Percentiles rank a stretch among this genome's conserved stretches.
Conservation (phyloP, 2,888 invertebrate genomes). For the Calliopum simillimum region DNA sequence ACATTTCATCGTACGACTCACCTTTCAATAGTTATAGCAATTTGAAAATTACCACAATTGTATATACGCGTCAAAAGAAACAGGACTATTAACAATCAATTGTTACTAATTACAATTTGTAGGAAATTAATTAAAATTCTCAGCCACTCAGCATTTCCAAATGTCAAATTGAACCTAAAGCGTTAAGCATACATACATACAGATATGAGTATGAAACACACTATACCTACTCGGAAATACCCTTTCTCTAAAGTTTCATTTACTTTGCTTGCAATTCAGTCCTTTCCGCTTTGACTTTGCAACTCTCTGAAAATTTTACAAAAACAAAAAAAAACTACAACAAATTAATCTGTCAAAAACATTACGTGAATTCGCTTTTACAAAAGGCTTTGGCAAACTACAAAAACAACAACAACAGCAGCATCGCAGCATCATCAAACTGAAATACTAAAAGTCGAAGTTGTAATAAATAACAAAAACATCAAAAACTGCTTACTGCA, state of each 20-base stretch:
- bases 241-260: neutral
- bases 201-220: no score
- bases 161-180: no score
- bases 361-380: constrained; percentile 1
- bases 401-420: neutral
- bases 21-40: no score
- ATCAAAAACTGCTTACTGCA: constrained; percentile 15
- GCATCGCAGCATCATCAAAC: constrained; percentile 3
- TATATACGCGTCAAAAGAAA: no score
- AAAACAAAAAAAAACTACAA: constrained; percentile 3
- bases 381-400: neutral
- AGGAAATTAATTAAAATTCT: no score
- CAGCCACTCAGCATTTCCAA: no score
- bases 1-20: no score
- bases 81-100: no score
- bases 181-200: no score
- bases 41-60: no score
- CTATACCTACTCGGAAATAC: no score
- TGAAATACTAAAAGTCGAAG: constrained; percentile 19
- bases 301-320: constrained; percentile 9
- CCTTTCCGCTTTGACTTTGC: neutral
- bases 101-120: no score
- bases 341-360: constrained; percentile 27
- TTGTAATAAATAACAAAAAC: constrained; percentile 2
- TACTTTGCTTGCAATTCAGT: neutral